Conservation (phyloP, 2,113 vertebrate genomes). For the Cnemophilus loriae region DNA sequence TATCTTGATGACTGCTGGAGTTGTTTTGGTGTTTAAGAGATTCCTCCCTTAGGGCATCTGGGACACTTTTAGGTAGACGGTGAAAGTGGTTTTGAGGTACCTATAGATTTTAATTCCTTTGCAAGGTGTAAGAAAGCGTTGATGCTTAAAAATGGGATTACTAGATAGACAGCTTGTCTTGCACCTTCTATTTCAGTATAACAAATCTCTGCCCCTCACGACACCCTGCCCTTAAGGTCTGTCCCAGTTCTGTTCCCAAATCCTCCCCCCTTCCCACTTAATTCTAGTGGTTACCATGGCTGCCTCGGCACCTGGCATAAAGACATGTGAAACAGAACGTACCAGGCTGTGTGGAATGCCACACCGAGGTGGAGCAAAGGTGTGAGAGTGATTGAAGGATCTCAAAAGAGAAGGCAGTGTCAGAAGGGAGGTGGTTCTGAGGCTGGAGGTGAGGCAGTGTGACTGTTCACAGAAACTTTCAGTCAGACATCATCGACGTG, state of each 20-base stretch:
- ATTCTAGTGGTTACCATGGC: not conserved
- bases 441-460: not conserved
- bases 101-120: not conserved
- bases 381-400: not conserved
- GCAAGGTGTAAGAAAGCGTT: not conserved
- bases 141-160: not conserved
- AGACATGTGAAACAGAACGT: not conserved
- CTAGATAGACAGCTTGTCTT: not conserved
- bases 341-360: not conserved
- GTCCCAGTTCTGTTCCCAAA: not conserved
- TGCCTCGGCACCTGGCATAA: not conserved
- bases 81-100: not conserved
- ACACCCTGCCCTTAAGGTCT: not conserved
- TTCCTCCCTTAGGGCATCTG: not conserved
- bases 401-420: not conserved
- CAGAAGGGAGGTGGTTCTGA: not conserved
- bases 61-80: not conserved
- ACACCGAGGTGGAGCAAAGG: not conserved
- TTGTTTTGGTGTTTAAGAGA: not conserved
- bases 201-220: not conserved
- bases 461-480: not conserved
- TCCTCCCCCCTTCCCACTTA: not conserved
- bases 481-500: rapidly evolving
- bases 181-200: not conserved
- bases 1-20: not conserved